Evolutionary conservation across 2,113 vertebrate genomes (phyloP).

Genomic region (Gymnobelideus leadbeateri): DNA sequence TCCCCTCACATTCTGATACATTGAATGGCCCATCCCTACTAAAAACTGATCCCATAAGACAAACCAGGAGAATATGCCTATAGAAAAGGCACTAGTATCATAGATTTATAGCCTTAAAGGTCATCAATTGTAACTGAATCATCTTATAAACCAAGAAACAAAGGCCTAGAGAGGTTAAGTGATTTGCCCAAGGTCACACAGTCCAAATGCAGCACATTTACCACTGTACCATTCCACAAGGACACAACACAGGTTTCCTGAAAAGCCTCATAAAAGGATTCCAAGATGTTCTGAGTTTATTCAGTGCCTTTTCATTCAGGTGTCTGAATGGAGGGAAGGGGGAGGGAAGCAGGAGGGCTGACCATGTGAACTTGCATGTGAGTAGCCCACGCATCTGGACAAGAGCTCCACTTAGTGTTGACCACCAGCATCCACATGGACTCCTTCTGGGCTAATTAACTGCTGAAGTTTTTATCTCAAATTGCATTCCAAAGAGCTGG

Average conservation of each 20-base stretch:
- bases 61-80: neutral
- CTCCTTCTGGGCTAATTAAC: neutral
- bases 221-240: neutral
- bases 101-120: neutral
- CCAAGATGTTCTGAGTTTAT: neutral
- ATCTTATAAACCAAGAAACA: neutral
- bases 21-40: neutral
- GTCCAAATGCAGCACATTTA: neutral
- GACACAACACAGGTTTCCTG: neutral
- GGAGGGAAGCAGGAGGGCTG: neutral
- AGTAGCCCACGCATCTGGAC: neutral
- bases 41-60: neutral
- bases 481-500: neutral
- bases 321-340: neutral
- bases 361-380: neutral
- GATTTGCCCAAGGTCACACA: neutral
- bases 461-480: slow-evolving; percentile 5
- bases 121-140: neutral
- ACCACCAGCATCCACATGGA: neutral
- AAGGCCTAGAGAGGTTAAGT: neutral
- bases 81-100: neutral
- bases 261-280: neutral
- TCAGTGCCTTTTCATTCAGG: neutral
- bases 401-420: neutral
- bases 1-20: neutral